Conservation (phyloP, 2,797 vertebrate genomes). For the Heteromormyrus szaboi region DNA sequence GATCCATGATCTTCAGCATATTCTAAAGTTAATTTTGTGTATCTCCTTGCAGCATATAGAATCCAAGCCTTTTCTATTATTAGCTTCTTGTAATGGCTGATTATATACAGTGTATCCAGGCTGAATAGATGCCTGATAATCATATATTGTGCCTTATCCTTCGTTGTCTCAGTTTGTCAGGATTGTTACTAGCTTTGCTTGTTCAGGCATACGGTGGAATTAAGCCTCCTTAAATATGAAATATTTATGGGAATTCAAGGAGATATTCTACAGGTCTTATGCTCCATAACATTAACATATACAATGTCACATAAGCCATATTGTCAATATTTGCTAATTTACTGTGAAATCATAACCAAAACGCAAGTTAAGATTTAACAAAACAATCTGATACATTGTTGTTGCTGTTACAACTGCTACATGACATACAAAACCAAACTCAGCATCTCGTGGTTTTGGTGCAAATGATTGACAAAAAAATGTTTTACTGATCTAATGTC, state of each 20-base stretch:
- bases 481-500: not conserved
- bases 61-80: not conserved
- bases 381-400: not conserved
- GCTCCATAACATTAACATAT: not conserved
- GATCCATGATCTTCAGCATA: constrained; percentile 10
- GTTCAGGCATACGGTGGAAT: not conserved
- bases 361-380: not conserved
- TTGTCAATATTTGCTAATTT: constrained; percentile 1
- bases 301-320: not conserved
- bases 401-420: not conserved
- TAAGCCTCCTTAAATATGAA: not conserved
- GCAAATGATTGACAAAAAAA: not conserved
- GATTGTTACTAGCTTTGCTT: not conserved
- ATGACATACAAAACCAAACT: not conserved
- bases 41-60: not conserved
- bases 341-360: not conserved
- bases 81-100: not conserved
- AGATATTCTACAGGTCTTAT: not conserved
- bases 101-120: not conserved
- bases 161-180: not conserved
- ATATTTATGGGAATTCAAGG: constrained; percentile 6
- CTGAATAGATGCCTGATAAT: not conserved
- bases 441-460: not conserved
- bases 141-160: constrained; percentile 13
- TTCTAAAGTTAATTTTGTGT: not conserved